Conservation (phyloP, 53 echinoderm and acorn worm species). For the Actinopyga echinites region DNA sequence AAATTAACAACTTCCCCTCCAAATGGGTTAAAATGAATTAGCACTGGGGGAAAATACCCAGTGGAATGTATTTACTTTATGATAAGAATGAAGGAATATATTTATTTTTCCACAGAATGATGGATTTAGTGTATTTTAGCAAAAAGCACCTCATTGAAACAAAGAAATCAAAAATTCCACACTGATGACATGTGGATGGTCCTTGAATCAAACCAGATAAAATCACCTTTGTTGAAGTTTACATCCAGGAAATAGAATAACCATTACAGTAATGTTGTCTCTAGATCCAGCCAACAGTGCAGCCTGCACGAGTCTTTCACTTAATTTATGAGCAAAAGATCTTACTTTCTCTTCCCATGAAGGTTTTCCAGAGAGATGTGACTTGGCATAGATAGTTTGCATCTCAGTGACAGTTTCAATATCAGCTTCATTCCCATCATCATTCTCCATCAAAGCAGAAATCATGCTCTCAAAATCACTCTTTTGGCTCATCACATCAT, state of each 20-base stretch:
- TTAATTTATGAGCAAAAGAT: slow-evolving; percentile 68
- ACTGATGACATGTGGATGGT: too few relatives aligned
- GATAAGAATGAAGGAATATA: too few relatives aligned
- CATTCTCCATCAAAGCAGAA: slow-evolving; percentile 76
- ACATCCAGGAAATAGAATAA: slow-evolving; percentile 83
- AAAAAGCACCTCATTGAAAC: too few relatives aligned
- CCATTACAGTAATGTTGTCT: slow-evolving; percentile 94
- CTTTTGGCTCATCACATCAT: slow-evolving; percentile 7
- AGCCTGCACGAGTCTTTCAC: slow-evolving; percentile 88
- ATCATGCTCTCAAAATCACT: slow-evolving; percentile 91
- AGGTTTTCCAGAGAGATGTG: slow-evolving; percentile 62
- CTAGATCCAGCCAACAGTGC: slow-evolving; percentile 88
- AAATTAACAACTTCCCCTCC: too few relatives aligned
- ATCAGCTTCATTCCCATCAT: slow-evolving; percentile 93
- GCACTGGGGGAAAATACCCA: too few relatives aligned
- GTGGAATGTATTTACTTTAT: too few relatives aligned
- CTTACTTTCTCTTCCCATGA: slow-evolving; percentile 70
- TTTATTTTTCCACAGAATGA: too few relatives aligned
- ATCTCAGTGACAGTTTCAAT: slow-evolving; percentile 91
- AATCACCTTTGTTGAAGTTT: background rate
- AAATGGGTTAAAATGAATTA: too few relatives aligned
- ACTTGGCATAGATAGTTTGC: slow-evolving; percentile 89
- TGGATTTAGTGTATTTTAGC: too few relatives aligned
- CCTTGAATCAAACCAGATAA: too few relatives aligned
- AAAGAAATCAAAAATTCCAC: too few relatives aligned